A percentile compares a stretch with the other conserved stretches of the same genome.
These are phyloP conservation scores for Emys orbicularis DNA, from an alignment of 2,797 vertebrate genomes.

Conservation along the genomic window DNA sequence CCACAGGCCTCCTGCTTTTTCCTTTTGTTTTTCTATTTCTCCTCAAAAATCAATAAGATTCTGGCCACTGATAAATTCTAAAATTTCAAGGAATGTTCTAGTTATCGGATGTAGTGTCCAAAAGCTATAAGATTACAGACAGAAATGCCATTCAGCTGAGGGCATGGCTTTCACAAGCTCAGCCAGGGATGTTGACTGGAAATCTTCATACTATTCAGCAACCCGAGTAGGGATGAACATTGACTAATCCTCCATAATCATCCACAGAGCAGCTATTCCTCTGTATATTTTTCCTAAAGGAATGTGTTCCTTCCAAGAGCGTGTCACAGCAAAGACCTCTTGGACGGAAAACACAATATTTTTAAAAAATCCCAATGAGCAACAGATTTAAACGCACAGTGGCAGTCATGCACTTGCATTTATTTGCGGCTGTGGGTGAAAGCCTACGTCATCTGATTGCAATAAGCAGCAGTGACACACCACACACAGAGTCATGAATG, in stretches of 20 bases:
- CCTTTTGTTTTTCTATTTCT: neutral
- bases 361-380: neutral
- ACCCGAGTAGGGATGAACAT: neutral
- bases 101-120: neutral
- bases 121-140: neutral
- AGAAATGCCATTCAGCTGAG: neutral
- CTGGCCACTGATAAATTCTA: too few relatives aligned
- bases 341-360: neutral
- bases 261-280: neutral
- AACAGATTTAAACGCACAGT: neutral
- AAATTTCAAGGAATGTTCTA: too few relatives aligned
- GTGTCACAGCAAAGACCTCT: neutral
- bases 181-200: neutral
- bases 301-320: neutral
- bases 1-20: neutral
- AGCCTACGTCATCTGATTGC: conserved; percentile 16
- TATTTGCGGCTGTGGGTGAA: neutral
- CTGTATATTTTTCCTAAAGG: neutral
- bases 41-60: neutral
- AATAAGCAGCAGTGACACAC: conserved; percentile 15
- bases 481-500: neutral
- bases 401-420: neutral
- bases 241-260: neutral
- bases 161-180: neutral
- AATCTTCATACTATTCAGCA: neutral